Conservation (phyloP, 2,797 vertebrate genomes). For the Mallotus villosus region DNA sequence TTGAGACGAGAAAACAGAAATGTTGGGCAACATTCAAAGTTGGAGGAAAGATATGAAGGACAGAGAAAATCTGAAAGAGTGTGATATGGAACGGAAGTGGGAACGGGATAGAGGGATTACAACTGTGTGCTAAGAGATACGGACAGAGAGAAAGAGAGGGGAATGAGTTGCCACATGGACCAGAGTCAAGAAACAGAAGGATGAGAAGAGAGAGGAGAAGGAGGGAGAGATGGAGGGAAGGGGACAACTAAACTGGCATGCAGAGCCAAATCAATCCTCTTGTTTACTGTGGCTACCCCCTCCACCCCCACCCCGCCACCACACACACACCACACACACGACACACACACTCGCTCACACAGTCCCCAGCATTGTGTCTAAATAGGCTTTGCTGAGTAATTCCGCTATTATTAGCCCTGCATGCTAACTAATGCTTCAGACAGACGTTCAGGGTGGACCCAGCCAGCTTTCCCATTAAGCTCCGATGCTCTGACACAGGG, state of each 20-base stretch:
- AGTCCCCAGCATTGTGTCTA: constrained; percentile 48
- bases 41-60: constrained; percentile 5
- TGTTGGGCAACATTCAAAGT: background rate
- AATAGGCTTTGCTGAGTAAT: constrained; percentile 63
- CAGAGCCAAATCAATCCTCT: too few relatives aligned
- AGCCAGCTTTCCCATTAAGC: background rate
- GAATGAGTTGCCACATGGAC: background rate
- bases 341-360: constrained; percentile 26
- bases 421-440: constrained; percentile 49
- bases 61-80: background rate
- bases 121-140: background rate
- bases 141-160: background rate
- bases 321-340: background rate
- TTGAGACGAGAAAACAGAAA: background rate
- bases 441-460: background rate
- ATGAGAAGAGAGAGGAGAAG: background rate
- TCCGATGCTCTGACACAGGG: too few relatives aligned
- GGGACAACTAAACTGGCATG: background rate
- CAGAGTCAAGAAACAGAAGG: background rate
- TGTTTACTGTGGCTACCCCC: background rate
- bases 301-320: constrained; percentile 25
- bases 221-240: background rate
- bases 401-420: constrained; percentile 58
- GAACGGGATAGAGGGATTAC: background rate
- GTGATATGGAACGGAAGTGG: constrained; percentile 16